Base-by-base conservation (phyloP, 2,113 vertebrate species). In the Panthera uncia region DNA sequence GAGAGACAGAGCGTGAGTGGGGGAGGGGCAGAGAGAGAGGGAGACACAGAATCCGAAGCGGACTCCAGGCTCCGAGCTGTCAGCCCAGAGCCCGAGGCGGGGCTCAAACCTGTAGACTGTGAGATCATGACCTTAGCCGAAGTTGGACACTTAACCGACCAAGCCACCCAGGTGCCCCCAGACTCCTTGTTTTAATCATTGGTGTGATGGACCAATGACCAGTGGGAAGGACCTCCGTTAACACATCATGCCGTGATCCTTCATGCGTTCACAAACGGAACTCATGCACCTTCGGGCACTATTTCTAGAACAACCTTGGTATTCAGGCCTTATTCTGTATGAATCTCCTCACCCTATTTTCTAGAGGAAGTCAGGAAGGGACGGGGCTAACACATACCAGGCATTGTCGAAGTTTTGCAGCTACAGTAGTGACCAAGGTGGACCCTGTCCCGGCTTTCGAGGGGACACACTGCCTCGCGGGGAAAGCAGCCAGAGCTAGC, bases 261-360 rank as follows among this genome's bases (percentile, higher is more conserved):
- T 48, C 27, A 10, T 23, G 18, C 11, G 0, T 6, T 33, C 14
- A 5, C 21, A 10, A 25, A 5, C 3, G 1, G 27, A 31, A n/a
- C 33, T 83, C 18, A n/a, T 19, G n/a, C n/a, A 11, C 18, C 16
- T 25, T 33, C 19, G 45, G 81, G 27, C 73, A 3, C 45, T 57
- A 27, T 66, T 76, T 48, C 89, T 63, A 23, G 41, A 61, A 33
- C 78, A 79, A 1, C 29, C 38, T 27, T 1, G 31, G 38, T 18
- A 1, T 23, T 48, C 29, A 36, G 81, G 65, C 15, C 31, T 12
- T 41, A 33, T n/a, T 29, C 82, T 52, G 19, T 31, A 7, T 21
- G n/a, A 68, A 55, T 21, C 41, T 63, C 1, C 25, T 52, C 16
- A 16, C n/a, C 16, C 7, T 1, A 0, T 1, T 13, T 57, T 15